Evolutionary conservation across 2,888 invertebrate genomes (phyloP), one percentile per base, ranked within the genome.

Genomic region (Epirrita christyi): DNA sequence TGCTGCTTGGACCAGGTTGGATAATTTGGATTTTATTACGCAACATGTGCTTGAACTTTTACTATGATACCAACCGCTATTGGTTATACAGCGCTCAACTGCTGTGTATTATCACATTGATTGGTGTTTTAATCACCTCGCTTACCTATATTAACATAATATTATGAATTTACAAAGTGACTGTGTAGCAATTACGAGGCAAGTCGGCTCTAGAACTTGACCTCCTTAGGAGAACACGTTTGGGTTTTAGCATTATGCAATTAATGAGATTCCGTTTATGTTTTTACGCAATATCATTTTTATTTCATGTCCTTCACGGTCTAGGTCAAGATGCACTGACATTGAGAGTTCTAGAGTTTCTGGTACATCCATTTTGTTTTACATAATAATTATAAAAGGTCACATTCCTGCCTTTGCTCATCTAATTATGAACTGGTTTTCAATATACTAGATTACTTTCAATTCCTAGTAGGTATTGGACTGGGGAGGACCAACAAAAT

Each of bases 201-300:
- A 70, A 78, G 72, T 71, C 67, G 69, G 74, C 73, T 75, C 75
- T 78, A 81, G 85, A 87, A 87, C 87, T 87, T 88, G 86, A 85
- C 87, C 86, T 78, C 83, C 78, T 86, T 86, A 76, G 63, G 62
- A 68, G 73, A 84, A 83, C 80, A 77, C 75, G 83, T 84, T 83
- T 78, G 70, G 67, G 70, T 77, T 80, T 80, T 76, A 76, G 76
- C 75, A 70, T 83, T 80, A 81, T 80, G 79, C 81, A 83, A 84
- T 82, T 75, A 72, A 75, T 71, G 64, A 67, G 63, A 70, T 71
- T 73, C 71, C 74, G 72, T 76, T 69, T 71, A 68, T 68, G 67
- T 77, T 78, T 78, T 77, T 73, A 72, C 73, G 74, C 74, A 75
- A 73, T 64, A 73, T 70, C 38, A 57, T 62, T 59, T 56, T 64